Evolutionary conservation across 1,140 invertebrate species (phyloP).

Genomic region (Patella vulgata): DNA sequence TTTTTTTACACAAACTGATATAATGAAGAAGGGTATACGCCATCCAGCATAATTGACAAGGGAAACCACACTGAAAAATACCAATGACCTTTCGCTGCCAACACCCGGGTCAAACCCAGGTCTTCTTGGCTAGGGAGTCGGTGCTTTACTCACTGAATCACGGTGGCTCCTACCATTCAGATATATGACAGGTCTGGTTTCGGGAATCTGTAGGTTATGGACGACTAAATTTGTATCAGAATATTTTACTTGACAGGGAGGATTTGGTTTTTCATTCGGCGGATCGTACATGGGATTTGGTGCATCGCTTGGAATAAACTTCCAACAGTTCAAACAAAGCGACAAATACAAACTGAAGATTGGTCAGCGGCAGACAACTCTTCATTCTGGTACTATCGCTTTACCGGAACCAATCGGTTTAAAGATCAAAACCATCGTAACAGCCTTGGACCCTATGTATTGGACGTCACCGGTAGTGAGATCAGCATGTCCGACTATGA

Average conservation of each 20-base stretch:
- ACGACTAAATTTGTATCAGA: not conserved
- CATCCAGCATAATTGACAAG: too few species aligned
- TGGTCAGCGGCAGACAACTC: constrained; percentile 23
- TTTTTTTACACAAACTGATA: too few species aligned
- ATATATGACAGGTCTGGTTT: too few species aligned
- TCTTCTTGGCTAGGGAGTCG: too few species aligned
- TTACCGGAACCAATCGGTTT: constrained; percentile 35
- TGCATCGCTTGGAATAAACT: constrained; percentile 31
- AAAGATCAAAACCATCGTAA: constrained; percentile 27
- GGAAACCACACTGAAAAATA: too few species aligned
- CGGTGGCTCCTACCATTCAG: too few species aligned
- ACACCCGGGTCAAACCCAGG: too few species aligned
- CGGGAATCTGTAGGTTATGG: too few species aligned
- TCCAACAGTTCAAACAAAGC: constrained; percentile 25
- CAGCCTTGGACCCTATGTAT: constrained; percentile 27
- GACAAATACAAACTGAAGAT: constrained; percentile 29
- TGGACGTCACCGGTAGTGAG: constrained; percentile 13
- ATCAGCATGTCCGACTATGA: not conserved
- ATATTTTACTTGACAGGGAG: constrained; percentile 13
- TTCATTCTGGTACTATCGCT: constrained; percentile 25
- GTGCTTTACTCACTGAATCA: too few species aligned
- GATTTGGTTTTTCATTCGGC: constrained; percentile 26
- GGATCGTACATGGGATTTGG: constrained; percentile 36
- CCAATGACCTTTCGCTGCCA: too few species aligned
- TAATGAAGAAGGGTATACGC: too few species aligned